Conservation (phyloP, 2,888 invertebrate species). For the Paralinhomoeus sp. region DNA sequence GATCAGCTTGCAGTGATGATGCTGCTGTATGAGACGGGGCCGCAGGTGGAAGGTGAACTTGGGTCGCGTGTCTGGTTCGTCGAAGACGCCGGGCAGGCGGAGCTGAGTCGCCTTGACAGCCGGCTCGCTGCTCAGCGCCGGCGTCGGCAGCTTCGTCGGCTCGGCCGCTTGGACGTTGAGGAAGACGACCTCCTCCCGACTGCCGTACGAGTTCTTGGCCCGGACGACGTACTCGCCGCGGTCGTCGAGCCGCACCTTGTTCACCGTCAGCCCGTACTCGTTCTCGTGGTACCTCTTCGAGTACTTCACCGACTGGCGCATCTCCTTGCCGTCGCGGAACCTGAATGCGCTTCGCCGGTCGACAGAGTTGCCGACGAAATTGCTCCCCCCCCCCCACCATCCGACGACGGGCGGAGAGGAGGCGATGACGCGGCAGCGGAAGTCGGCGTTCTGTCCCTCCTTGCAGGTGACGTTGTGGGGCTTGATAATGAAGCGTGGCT, state of each 20-base stretch:
- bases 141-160: no score
- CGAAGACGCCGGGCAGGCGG: constrained; percentile 53
- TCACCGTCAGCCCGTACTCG: constrained; percentile 90
- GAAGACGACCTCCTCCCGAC: constrained; percentile 82
- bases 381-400: constrained; percentile 42
- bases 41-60: constrained; percentile 92
- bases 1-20: constrained; percentile 75
- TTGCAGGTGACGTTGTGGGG: constrained; percentile 84
- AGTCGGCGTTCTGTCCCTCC: constrained; percentile 88
- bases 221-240: constrained; percentile 88
- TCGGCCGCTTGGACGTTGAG: constrained; percentile 46
- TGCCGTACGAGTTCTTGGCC: constrained; percentile 86
- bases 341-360: no score
- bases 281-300: constrained; percentile 93
- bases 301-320: constrained; percentile 88
- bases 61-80: constrained; percentile 73
- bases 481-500: constrained; percentile 87
- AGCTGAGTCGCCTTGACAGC: not conserved
- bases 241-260: constrained; percentile 77
- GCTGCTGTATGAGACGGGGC: constrained; percentile 87
- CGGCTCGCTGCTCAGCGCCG: no score
- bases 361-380: no score
- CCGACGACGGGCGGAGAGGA: constrained; percentile 81
- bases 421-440: constrained; percentile 78
- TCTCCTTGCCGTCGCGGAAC: constrained; percentile 65